Evolutionary conservation across 2,113 vertebrate species (phyloP), one percentile per base, ranked within the genome.

Genomic region (Pedetes capensis): DNA sequence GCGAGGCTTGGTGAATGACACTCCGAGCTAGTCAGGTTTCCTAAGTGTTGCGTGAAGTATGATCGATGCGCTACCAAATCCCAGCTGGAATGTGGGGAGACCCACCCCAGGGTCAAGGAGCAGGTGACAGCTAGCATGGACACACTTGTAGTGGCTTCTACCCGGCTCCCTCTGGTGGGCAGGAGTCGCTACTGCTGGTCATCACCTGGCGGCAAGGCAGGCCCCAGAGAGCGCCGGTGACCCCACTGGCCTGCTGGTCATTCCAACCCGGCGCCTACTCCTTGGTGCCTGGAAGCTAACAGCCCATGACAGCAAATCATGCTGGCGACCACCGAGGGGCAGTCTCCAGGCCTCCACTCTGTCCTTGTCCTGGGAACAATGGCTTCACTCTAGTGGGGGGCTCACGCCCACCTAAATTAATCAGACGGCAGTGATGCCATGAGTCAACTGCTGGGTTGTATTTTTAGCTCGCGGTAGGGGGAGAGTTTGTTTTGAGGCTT

Each of bases 391-490:
- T 64, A 32, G 1, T 32, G 68, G 95, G 29, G 7, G 59, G 17
- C 64, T 97, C 68, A 80, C 53, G 17, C 93, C 87, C 93, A 94
- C 91, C 93, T 89, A 6, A 16, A 1, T 76, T 89, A 87, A 16
- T 92, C 87, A 87, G 91, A 95, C 95, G 92, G 89, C 80, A 75
- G 53, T 78, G 66, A 55, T 82, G 81, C 95, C 59, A 23, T 97
- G 61, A 97, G 81, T 97, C 97, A 97, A 87, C 80, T 84, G 18
- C 64, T 4, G 11, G 32, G n/a, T 71, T 22, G 29, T 93, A 92
- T 93, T 96, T 95, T 94, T 93, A 90, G 51, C 59, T 80, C 87
- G 66, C 83, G 71, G 57, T 89, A 53, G 79, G 95, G 96, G 89
- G 91, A 64, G 55, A 92, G 8, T 96, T 96, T 97, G 69, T 86